A percentile compares a stretch with the other conserved stretches of the same genome.
Conservation (phyloP, 2,113 vertebrate species). For the Rhagologus leucostigma region DNA sequence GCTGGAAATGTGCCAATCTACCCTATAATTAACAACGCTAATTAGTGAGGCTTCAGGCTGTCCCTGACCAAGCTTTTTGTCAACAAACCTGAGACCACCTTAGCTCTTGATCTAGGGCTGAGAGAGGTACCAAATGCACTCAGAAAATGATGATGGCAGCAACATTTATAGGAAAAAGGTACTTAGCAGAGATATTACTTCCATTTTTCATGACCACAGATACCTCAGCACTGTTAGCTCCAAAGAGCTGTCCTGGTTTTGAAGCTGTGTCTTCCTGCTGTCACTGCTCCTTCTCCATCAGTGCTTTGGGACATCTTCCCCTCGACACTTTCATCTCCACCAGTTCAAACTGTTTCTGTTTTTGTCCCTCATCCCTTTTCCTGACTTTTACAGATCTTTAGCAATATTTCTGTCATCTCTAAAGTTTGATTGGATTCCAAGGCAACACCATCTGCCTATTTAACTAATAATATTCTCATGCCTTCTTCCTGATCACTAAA, state of each 20-base stretch:
- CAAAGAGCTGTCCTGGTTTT: neutral
- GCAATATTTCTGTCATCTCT: constrained; percentile 51
- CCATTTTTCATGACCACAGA: constrained; percentile 27
- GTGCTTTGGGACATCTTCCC: neutral
- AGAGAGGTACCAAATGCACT: neutral
- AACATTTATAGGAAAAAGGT: neutral
- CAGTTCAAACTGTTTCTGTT: neutral
- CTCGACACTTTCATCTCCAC: neutral
- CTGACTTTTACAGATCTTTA: constrained; percentile 43
- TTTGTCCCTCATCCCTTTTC: constrained; percentile 14
- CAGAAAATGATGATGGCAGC: neutral
- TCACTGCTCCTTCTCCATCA: neutral
- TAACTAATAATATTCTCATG: constrained; percentile 49
- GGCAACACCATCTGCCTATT: constrained; percentile 61
- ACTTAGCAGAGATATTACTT: neutral
- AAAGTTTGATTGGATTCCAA: constrained; percentile 60
- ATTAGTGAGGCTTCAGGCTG: neutral
- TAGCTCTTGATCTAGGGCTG: neutral
- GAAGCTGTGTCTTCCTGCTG: neutral
- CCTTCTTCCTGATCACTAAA: constrained; percentile 46
- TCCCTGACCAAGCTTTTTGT: neutral
- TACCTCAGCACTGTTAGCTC: neutral
- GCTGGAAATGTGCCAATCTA: neutral
- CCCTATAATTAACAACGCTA: neutral
- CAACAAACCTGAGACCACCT: neutral